Base-by-base conservation (phyloP, 2,113 vertebrate genomes). In the Grammomys dolichurus region DNA sequence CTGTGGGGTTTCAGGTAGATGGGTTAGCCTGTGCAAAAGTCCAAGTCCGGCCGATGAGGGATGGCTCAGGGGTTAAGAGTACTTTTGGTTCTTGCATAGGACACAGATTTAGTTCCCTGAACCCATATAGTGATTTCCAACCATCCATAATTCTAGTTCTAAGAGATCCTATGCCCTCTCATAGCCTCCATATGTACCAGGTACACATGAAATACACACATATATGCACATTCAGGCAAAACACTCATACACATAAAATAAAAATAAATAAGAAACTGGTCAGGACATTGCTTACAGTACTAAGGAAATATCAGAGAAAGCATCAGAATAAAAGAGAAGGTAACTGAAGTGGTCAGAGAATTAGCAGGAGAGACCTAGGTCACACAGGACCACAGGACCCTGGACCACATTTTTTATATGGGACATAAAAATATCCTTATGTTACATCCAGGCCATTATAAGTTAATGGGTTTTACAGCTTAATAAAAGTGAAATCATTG, bases 381-480 rank as follows among this genome's bases (percentile, higher is more conserved):
- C 36, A 46, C 63, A 9, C 20, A 88, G 11, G 3, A 48, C 60
- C n/a, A 17, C 58, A 63, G 17, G 54, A 31, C 2, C 24, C 46
- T 67, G 4, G 12, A 28, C 69, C 1, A 78, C 69, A n/a, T 16
- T 28, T 40, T 89, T 89, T 31, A 40, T 58, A 20, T n/a, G 28
- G 65, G 43, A 89, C 54, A 73, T 56, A 72, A 85, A 85, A 89
- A 78, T 78, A n/a, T 6, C 43, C 22, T 89, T 78, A 65, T 40
- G 1, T 65, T 85, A n/a, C 40, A 56, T 48, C 72, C 70, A 56
- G 19, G 13, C 9, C 43, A 73, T 26, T 40, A 9, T 46, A 89
- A 56, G 6, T 16, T 54, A 19, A 85, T 8, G 69, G 33, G 9
- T 78, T 94, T 72, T 56, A 46, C 19, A 73, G 13, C 36, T 96